Evolutionary conservation across 1,140 invertebrate genomes (phyloP).

Genomic region (Eumaeus atala): DNA sequence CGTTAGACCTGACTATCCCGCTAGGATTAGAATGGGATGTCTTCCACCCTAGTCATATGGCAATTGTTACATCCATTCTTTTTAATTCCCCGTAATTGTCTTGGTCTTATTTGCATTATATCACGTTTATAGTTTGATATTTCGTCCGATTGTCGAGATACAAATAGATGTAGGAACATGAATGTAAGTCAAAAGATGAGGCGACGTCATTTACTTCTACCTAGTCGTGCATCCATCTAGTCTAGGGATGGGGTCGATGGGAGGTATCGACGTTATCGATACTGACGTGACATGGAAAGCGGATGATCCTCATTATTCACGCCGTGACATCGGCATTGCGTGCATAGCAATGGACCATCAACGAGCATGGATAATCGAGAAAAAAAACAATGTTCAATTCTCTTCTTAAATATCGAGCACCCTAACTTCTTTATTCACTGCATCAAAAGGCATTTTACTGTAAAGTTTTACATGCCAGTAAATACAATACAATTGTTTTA

Average conservation of each 20-base stretch:
- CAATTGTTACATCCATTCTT: too few species aligned
- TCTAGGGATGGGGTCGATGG: conserved; percentile 21
- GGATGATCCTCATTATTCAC: conserved; percentile 26
- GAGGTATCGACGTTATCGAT: conserved; percentile 16
- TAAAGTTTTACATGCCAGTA: too few species aligned
- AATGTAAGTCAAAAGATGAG: neutral
- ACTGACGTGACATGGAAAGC: conserved; percentile 31
- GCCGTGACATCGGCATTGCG: conserved; percentile 13
- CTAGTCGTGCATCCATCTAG: conserved; percentile 15
- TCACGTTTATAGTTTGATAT: too few species aligned
- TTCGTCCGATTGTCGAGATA: too few species aligned
- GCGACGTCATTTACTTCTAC: neutral
- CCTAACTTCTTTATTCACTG: too few species aligned
- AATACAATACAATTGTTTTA: too few species aligned
- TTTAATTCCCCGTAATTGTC: too few species aligned
- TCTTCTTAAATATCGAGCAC: conserved; percentile 16
- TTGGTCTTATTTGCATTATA: too few species aligned
- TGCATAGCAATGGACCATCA: conserved; percentile 13
- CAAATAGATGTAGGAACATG: too few species aligned
- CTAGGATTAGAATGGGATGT: conserved; percentile 18
- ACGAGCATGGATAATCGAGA: conserved; percentile 18
- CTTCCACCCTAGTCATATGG: neutral
- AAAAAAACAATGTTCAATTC: conserved; percentile 18
- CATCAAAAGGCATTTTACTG: too few species aligned
- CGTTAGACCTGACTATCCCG: conserved; percentile 44